A percentile compares a stretch with the other conserved stretches of the same genome.
Conservation (phyloP, 1,140 invertebrate species). For the Sinonovacula constricta region DNA sequence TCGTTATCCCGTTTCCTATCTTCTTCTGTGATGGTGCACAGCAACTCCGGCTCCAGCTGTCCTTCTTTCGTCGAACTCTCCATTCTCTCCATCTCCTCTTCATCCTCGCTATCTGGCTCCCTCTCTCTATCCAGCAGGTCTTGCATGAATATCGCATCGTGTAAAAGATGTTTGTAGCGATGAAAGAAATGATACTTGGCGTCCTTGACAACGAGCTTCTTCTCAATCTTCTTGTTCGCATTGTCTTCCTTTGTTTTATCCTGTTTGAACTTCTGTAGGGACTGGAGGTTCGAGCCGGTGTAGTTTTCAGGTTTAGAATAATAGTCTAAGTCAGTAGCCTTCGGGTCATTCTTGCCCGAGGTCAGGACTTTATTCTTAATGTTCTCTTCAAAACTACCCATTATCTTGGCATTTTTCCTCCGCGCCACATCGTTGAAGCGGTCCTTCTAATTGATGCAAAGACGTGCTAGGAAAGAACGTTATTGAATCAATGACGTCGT, state of each 20-base stretch:
- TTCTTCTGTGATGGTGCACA: background rate
- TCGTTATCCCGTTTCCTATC: too few relatives aligned
- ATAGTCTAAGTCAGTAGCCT: conserved; percentile 69
- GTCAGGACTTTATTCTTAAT: background rate
- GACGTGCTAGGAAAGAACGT: too few relatives aligned
- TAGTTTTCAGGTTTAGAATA: conserved; percentile 72
- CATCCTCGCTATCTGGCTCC: conserved; percentile 45
- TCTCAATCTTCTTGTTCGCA: conserved; percentile 30
- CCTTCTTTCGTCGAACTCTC: conserved; percentile 8
- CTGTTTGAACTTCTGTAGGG: conserved; percentile 57
- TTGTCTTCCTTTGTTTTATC: conserved; percentile 63
- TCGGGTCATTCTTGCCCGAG: conserved; percentile 51
- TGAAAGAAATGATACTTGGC: conserved; percentile 57
- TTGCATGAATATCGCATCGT: conserved; percentile 55
- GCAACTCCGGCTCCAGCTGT: background rate
- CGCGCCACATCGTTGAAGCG: too few relatives aligned
- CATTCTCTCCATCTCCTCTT: conserved; percentile 32
- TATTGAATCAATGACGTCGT: too few relatives aligned
- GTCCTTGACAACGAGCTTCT: conserved; percentile 59
- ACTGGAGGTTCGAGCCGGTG: conserved; percentile 65
- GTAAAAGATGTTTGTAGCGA: conserved; percentile 60
- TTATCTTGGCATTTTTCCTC: too few relatives aligned
- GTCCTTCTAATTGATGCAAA: too few relatives aligned
- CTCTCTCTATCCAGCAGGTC: conserved; percentile 49
- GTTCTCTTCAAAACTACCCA: background rate